A percentile compares a stretch with the other conserved stretches of the same genome.
Evolutionary conservation across 2,113 vertebrate species (phyloP).

Genomic region (Eclectus roratus): DNA sequence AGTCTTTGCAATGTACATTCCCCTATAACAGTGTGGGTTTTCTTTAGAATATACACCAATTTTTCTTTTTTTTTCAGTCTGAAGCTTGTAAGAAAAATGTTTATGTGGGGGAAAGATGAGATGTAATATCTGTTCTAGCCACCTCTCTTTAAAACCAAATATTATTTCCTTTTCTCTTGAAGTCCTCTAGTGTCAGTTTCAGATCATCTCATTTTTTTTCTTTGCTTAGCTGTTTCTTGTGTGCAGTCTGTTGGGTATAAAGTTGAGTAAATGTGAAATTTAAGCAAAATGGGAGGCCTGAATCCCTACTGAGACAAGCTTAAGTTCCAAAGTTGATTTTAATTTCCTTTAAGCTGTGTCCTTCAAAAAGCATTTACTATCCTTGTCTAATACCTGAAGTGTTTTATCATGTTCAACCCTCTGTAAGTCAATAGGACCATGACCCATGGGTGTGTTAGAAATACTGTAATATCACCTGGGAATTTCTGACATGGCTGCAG

Average conservation of each 20-base stretch:
- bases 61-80: not conserved
- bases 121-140: not conserved
- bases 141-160: not conserved
- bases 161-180: not conserved
- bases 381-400: not conserved
- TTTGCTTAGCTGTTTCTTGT: not conserved
- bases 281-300: not conserved
- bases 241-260: not conserved
- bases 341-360: conserved; percentile 46
- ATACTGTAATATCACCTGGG: not conserved
- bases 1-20: not conserved
- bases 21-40: not conserved
- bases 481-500: not conserved
- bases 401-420: not conserved
- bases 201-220: not conserved
- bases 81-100: not conserved
- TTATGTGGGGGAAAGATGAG: not conserved
- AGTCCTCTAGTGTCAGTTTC: not conserved
- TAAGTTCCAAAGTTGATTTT: conserved; percentile 38
- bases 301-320: not conserved
- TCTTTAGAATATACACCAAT: not conserved
- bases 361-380: conserved; percentile 13
- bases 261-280: not conserved
- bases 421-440: not conserved
- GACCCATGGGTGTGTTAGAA: not conserved